Evolutionary conservation across 2,888 invertebrate genomes (phyloP).

Genomic region (Chrysolina haemoptera): DNA sequence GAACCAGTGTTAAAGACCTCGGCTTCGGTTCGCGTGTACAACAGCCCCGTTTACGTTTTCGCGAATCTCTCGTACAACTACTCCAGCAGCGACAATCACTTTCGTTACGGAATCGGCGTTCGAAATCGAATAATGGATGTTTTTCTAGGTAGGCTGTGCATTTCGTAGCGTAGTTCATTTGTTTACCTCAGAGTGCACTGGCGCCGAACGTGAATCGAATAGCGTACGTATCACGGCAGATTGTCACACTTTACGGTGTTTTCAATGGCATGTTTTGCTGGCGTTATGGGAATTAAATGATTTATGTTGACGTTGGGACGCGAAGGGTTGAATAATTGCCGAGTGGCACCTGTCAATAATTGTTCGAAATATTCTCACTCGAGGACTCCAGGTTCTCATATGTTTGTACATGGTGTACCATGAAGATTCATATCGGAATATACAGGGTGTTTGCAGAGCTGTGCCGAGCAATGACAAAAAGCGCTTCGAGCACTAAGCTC

Average conservation of each 20-base stretch:
- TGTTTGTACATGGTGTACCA: too few relatives aligned
- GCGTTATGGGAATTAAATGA: not conserved
- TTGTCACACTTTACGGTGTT: not conserved
- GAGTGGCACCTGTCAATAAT: not conserved
- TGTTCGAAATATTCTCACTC: too few relatives aligned
- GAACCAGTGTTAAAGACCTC: slow-evolving; percentile 28
- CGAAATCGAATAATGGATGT: not conserved
- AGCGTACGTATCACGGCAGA: slow-evolving; percentile 1
- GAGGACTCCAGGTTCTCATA: too few relatives aligned
- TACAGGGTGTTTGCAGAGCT: too few relatives aligned
- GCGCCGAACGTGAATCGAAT: not conserved
- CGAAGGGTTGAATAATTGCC: not conserved
- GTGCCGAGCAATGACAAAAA: too few relatives aligned
- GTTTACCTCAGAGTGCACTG: slow-evolving; percentile 15
- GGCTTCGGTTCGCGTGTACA: slow-evolving; percentile 3
- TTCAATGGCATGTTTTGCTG: not conserved
- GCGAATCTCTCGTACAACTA: slow-evolving; percentile 18
- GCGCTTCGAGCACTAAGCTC: too few relatives aligned
- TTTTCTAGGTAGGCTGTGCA: slow-evolving; percentile 20
- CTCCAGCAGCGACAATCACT: slow-evolving; percentile 23
- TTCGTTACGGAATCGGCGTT: not conserved
- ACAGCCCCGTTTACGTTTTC: not conserved
- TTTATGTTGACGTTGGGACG: not conserved
- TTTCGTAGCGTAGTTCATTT: slow-evolving; percentile 13
- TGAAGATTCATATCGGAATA: too few relatives aligned